phyloP scores from a whole-genome alignment of 2,113 vertebrate species.

The Hippocampus guttulatus region DNA sequence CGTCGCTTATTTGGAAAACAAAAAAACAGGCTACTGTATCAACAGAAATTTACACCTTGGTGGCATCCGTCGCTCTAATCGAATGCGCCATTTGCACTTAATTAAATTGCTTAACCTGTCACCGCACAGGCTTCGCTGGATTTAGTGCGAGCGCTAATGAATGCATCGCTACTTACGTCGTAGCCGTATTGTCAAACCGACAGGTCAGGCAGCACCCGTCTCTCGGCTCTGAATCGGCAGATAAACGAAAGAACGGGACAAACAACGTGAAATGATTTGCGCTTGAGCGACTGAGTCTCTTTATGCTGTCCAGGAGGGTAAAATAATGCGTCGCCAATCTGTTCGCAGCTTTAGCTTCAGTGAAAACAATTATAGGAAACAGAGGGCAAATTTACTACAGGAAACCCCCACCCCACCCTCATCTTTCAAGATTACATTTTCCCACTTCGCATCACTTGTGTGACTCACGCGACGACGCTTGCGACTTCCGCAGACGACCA shows the following conservation, averaged over 20 bases:
- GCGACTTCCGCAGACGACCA: slow-evolving; percentile 40
- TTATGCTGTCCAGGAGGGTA: not conserved
- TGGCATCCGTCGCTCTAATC: not conserved
- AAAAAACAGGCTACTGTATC: slow-evolving; percentile 9
- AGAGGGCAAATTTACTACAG: not conserved
- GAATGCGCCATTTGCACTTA: not conserved
- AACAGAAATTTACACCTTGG: not conserved
- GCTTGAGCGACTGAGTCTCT: slow-evolving; percentile 15
- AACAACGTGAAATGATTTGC: slow-evolving; percentile 46
- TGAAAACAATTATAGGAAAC: not conserved
- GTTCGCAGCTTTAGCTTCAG: not conserved
- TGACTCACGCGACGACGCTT: slow-evolving; percentile 22
- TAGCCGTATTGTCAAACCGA: not conserved
- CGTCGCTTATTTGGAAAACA: not conserved
- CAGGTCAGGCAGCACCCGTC: too few species aligned
- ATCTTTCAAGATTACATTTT: not conserved
- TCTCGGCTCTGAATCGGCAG: not conserved
- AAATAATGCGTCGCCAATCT: not conserved
- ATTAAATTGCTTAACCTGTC: not conserved
- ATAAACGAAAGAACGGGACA: slow-evolving; percentile 10
- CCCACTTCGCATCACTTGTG: slow-evolving; percentile 21
- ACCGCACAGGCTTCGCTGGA: not conserved
- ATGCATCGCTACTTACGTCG: not conserved
- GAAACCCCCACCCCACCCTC: not conserved
- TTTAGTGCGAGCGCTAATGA: not conserved